Conservation (phyloP, 2,888 invertebrate species). For the Beris chalybata region DNA sequence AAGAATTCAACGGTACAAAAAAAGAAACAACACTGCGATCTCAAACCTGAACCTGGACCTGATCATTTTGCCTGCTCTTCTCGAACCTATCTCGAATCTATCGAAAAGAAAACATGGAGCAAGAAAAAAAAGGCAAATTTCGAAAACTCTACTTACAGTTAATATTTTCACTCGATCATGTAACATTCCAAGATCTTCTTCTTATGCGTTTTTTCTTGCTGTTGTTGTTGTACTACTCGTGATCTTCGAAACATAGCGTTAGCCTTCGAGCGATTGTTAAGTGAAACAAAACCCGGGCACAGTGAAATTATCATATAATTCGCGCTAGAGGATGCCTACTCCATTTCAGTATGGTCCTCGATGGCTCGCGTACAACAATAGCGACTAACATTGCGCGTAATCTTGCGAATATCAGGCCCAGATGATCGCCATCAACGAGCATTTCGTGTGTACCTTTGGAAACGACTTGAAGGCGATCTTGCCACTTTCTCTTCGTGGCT, state of each 20-base stretch:
- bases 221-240: too few species aligned
- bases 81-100: too few species aligned
- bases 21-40: background rate
- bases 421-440: conserved; percentile 4
- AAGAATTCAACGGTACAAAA: conserved; percentile 26
- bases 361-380: conserved; percentile 11
- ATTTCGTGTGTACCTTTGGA: background rate
- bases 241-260: too few species aligned
- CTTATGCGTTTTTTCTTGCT: too few species aligned
- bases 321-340: background rate
- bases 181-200: too few species aligned
- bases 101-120: too few species aligned
- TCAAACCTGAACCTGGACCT: too few species aligned
- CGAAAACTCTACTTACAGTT: too few species aligned
- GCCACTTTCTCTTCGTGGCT: conserved; percentile 38
- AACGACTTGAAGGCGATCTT: conserved; percentile 29
- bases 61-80: too few species aligned
- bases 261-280: too few species aligned
- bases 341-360: background rate
- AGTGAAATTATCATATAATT: conserved; percentile 23
- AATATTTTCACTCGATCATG: too few species aligned
- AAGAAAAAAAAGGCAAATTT: too few species aligned
- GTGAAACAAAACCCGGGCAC: background rate
- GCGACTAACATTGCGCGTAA: conserved; percentile 13
- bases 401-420: conserved; percentile 18